These are phyloP conservation scores for Malthinus seriepunctatus DNA, from an alignment of 2,888 invertebrate species.

Conservation along the genomic window DNA sequence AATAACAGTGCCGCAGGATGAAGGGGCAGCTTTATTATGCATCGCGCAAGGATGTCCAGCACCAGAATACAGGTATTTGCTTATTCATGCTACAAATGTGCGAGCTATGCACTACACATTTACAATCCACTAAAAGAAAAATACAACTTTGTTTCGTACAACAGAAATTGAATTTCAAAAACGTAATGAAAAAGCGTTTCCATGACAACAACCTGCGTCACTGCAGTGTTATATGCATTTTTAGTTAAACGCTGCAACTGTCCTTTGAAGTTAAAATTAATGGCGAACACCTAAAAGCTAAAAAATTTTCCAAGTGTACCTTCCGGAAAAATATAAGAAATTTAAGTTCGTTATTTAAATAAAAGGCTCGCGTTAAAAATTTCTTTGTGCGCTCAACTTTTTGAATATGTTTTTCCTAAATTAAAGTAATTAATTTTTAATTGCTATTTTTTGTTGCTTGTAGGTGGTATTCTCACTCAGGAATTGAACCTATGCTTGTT, in stretches of 20 bases:
- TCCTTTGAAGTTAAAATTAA: conserved; percentile 29
- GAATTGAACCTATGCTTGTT: conserved; percentile 66
- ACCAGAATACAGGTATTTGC: conserved; percentile 71
- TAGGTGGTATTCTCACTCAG: conserved; percentile 72
- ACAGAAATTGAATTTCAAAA: conserved; percentile 27
- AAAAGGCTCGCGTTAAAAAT: neutral
- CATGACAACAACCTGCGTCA: conserved; percentile 24
- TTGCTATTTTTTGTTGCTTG: conserved; percentile 29
- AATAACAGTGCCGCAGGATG: conserved; percentile 72
- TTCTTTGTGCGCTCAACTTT: neutral
- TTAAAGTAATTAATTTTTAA: neutral
- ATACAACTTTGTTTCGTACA: conserved; percentile 9
- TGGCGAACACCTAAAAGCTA: neutral
- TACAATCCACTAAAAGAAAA: conserved; percentile 18
- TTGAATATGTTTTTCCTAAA: no score
- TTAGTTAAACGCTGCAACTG: conserved; percentile 18
- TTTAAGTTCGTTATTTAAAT: neutral
- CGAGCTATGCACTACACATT: conserved; percentile 17
- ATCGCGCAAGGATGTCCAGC: conserved; percentile 79
- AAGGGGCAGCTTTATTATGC: conserved; percentile 75
- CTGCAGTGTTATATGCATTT: conserved; percentile 19
- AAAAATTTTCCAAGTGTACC: conserved; percentile 7
- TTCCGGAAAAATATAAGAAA: conserved; percentile 4
- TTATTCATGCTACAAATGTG: conserved; percentile 22
- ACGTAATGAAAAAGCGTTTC: conserved; percentile 23